These are phyloP conservation scores for Megastigmus dorsalis DNA, from an alignment of 2,888 invertebrate species.

Conservation along the genomic window DNA sequence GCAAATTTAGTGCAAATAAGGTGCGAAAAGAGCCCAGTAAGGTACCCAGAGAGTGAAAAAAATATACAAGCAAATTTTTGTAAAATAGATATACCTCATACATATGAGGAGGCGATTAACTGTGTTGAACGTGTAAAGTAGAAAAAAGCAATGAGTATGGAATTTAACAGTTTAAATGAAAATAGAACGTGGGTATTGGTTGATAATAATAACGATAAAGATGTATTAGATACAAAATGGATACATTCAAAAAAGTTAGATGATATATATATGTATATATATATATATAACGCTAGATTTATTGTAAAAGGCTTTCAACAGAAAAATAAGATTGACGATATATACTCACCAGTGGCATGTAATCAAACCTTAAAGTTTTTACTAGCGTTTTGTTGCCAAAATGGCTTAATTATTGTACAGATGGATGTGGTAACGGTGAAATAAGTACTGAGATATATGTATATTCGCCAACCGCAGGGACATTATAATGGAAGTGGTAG, in stretches of 20 bases:
- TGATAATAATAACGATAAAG: not conserved
- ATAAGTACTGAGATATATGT: conserved; percentile 47
- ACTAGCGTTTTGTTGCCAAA: conserved; percentile 37
- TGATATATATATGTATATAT: no score
- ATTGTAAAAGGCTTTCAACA: not conserved
- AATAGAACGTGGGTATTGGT: not conserved
- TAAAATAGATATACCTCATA: not conserved
- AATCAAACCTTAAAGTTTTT: not conserved
- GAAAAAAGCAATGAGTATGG: not conserved
- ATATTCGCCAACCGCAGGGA: conserved; percentile 49
- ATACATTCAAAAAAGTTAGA: not conserved
- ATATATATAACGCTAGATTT: not conserved
- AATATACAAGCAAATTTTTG: not conserved
- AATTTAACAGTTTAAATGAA: not conserved
- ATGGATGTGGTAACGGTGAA: not conserved
- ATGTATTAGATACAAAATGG: not conserved
- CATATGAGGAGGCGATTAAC: not conserved
- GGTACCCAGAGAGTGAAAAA: no score
- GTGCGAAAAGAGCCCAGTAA: no score
- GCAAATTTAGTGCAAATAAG: no score
- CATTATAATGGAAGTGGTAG: conserved; percentile 37
- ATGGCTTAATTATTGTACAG: conserved; percentile 11
- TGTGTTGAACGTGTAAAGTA: not conserved
- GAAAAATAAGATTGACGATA: not conserved
- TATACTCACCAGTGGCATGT: not conserved